These are phyloP conservation scores for Siniperca scherzeri DNA, from an alignment of 2,797 vertebrate genomes.

Conservation along the genomic window DNA sequence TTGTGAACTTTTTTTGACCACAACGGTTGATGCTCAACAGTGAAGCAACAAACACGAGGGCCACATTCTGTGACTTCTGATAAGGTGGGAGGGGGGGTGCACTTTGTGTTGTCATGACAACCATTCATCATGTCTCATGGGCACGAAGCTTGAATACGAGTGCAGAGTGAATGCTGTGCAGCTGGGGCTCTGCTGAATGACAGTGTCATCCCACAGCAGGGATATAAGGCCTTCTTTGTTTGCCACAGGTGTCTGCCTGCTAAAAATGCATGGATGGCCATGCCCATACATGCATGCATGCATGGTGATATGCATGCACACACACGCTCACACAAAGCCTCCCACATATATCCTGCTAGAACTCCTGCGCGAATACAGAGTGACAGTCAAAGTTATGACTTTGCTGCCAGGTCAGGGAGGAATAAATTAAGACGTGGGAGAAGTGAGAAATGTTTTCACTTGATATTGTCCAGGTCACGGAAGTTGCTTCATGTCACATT, in stretches of 20 bases:
- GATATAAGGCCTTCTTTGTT: slow-evolving; percentile 80
- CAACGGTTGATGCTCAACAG: not conserved
- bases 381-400: not conserved
- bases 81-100: not conserved
- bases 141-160: slow-evolving; percentile 37
- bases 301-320: not conserved
- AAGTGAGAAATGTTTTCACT: not conserved
- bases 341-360: not conserved
- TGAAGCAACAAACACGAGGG: not conserved
- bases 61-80: not conserved
- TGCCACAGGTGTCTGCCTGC: slow-evolving; percentile 74
- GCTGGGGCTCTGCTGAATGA: slow-evolving; percentile 73
- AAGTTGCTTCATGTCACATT: not conserved
- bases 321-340: slow-evolving; percentile 12
- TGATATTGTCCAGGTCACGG: not conserved
- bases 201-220: slow-evolving; percentile 55
- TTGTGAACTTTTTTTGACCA: not conserved
- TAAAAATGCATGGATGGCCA: slow-evolving; percentile 44
- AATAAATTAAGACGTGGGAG: not conserved
- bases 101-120: slow-evolving; percentile 46
- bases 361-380: not conserved
- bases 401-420: not conserved
- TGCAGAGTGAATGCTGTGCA: slow-evolving; percentile 67
- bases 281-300: slow-evolving; percentile 24
- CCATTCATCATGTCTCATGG: slow-evolving; percentile 44